Conservation (phyloP, 2,113 vertebrate species). For the Megaceryle maxima region DNA sequence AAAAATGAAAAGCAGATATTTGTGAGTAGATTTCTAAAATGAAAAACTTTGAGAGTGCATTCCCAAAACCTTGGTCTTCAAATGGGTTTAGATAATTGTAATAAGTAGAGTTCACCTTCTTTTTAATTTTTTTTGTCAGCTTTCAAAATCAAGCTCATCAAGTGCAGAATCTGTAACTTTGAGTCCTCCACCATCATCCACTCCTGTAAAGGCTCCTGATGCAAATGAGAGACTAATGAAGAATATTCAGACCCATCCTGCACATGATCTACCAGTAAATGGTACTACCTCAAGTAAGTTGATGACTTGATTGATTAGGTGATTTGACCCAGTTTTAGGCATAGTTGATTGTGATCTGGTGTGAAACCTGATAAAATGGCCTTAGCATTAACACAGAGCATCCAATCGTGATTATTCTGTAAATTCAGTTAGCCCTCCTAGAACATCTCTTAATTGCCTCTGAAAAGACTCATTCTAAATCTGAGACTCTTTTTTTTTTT, state of each 20-base stretch:
- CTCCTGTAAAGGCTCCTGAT: slow-evolving; percentile 76
- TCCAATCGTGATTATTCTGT: background rate
- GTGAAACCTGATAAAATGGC: background rate
- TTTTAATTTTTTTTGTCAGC: slow-evolving; percentile 29
- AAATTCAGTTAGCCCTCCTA: background rate
- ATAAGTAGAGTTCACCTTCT: background rate
- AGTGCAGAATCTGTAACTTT: slow-evolving; percentile 61
- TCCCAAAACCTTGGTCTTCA: background rate
- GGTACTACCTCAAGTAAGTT: slow-evolving; percentile 74
- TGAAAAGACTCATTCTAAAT: background rate
- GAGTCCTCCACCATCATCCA: slow-evolving; percentile 42
- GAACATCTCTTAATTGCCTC: background rate
- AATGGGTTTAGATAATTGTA: background rate
- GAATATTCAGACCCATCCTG: slow-evolving; percentile 74
- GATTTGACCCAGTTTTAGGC: background rate
- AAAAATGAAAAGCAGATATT: background rate
- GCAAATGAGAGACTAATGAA: slow-evolving; percentile 75
- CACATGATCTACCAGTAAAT: slow-evolving; percentile 74
- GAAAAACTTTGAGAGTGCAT: background rate
- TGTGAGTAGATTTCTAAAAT: background rate
- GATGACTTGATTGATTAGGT: background rate
- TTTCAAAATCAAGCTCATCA: slow-evolving; percentile 66
- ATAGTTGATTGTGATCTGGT: background rate
- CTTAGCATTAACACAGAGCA: background rate
- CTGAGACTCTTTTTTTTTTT: background rate